phyloP scores from a whole-genome alignment of 2,797 vertebrate species.

The Pristis pectinata region DNA sequence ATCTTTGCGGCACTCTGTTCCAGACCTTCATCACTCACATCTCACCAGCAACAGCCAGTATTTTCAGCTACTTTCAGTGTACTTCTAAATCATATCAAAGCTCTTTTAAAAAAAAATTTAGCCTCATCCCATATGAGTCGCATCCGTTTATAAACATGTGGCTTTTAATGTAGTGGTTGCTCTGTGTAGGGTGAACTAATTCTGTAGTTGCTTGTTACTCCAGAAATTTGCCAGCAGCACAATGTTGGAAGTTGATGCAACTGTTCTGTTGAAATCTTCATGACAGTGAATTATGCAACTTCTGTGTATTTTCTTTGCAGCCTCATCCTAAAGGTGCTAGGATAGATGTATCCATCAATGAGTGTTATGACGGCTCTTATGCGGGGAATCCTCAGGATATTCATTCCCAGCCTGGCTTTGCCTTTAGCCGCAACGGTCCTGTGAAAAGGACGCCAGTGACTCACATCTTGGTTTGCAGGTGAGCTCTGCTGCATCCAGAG shows the following conservation, averaged over 20 bases:
- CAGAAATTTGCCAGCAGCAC: background rate
- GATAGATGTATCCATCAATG: slow-evolving; percentile 98
- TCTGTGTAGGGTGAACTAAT: background rate
- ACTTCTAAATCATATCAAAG: no score
- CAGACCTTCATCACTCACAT: no score
- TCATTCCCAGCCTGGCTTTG: slow-evolving; percentile 95
- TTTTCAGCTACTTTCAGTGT: no score
- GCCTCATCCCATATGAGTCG: background rate
- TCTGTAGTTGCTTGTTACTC: background rate
- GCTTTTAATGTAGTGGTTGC: background rate
- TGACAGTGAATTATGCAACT: background rate
- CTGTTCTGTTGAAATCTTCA: background rate
- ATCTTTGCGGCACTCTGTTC: no score
- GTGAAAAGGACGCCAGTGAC: slow-evolving; percentile 96
- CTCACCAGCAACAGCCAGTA: no score
- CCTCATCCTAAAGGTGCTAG: slow-evolving; percentile 98
- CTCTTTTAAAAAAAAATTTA: no score
- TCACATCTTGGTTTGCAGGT: slow-evolving; percentile 95
- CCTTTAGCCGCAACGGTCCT: slow-evolving; percentile 94
- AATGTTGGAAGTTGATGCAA: background rate
- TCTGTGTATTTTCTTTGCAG: slow-evolving; percentile 58
- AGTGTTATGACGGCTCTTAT: slow-evolving; percentile 96
- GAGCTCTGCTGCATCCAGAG: slow-evolving; percentile 10
- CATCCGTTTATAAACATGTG: background rate
- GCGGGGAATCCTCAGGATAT: slow-evolving; percentile 98